Evolutionary conservation across 2,797 vertebrate species (phyloP), one percentile per base, ranked within the genome.

Genomic region (Emydoidea blandingii): DNA sequence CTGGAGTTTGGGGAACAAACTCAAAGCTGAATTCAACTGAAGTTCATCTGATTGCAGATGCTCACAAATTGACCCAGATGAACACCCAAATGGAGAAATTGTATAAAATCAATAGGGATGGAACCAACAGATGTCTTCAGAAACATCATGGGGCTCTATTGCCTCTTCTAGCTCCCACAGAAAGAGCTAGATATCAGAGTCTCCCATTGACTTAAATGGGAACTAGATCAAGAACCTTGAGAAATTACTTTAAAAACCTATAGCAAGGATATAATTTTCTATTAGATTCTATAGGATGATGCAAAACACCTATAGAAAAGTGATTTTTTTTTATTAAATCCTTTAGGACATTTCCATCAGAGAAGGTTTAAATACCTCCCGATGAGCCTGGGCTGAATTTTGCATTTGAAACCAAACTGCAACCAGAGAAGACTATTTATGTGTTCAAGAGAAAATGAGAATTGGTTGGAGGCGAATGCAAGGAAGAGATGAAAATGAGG

Each of bases 11-110:
- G 82, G 57, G 92, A 91, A 72, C 16, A 41, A 94, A 80, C 47
- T 89, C 78, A 81, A 88, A 83, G 14, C 41, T 85, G 78, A 87
- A 44, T 87, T 96, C 91, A 78, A 92, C 37, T 94, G 25, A 44
- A 76, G 34, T 21, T 87, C 3, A 80, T 92, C 81, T 57, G 41
- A 81, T 72, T 91, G 95, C 37, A 82, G 52, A 25, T 85, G 29
- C 37, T 85, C 16, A 74, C 41, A 44, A 27, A 44, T 19, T 8
- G 62, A n/a, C 34, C 62, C 62, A 65, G 34, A 34, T 68, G 18
- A 34, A 76, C 23, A 44, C 25, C 1, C 8, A 31, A 12, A 31
- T 44, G 91, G 31, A 88, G 50, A 31, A 76, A 54, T 54, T 34
- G 31, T 0, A 0, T 4, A 78, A 54, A 56, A 50, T 47, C 41